A percentile compares a stretch with the other conserved stretches of the same genome.
These are phyloP conservation scores for Apteryx mantelli DNA, from an alignment of 2,113 vertebrate genomes.

Conservation along the genomic window DNA sequence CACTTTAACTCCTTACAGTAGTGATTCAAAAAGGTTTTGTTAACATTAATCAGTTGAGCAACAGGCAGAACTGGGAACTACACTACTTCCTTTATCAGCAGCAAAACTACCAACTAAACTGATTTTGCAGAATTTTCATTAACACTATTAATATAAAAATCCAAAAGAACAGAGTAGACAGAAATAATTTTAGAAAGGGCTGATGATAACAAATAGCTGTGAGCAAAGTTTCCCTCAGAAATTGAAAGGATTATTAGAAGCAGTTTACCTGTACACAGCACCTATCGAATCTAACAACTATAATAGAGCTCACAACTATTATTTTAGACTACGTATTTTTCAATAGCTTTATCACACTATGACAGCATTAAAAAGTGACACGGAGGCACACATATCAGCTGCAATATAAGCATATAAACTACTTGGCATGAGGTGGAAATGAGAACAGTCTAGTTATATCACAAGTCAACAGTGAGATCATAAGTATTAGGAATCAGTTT, in stretches of 20 bases:
- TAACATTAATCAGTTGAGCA: not conserved
- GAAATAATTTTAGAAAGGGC: not conserved
- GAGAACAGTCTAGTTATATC: not conserved
- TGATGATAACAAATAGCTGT: not conserved
- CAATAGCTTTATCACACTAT: not conserved
- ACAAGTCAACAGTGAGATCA: not conserved
- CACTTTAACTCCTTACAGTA: not conserved
- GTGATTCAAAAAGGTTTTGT: not conserved
- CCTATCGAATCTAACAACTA: not conserved
- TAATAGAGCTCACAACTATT: not conserved
- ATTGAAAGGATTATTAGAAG: not conserved
- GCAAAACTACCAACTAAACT: not conserved
- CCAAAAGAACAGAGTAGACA: not conserved
- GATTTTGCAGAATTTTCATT: not conserved
- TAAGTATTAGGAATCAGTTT: not conserved
- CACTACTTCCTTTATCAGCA: not conserved
- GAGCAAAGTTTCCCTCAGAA: not conserved
- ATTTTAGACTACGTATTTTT: not conserved
- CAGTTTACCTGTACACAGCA: not conserved
- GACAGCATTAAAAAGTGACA: not conserved
- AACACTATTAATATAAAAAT: not conserved
- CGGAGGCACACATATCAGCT: not conserved
- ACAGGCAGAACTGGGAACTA: not conserved
- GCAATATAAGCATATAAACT: not conserved
- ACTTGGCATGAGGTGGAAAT: accelerated